These are phyloP conservation scores for Polia nebulosa DNA, from an alignment of 2,888 invertebrate species.

Conservation along the genomic window DNA sequence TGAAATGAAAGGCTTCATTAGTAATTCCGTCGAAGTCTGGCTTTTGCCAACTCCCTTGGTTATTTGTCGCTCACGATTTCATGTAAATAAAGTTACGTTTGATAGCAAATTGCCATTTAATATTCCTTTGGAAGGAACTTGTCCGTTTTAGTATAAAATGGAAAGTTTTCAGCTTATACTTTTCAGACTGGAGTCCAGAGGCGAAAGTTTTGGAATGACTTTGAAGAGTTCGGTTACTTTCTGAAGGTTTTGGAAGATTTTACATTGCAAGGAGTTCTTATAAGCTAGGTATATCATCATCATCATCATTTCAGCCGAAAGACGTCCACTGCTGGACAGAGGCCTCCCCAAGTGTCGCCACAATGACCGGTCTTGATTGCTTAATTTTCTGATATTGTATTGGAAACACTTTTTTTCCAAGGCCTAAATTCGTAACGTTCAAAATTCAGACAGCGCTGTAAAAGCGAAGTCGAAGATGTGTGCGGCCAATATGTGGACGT, in stretches of 20 bases:
- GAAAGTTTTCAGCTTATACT: conserved; percentile 29
- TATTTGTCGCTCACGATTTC: conserved; percentile 41
- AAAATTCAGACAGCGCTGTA: conserved; percentile 42
- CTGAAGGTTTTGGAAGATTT: background rate
- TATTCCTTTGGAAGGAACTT: conserved; percentile 40
- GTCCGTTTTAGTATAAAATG: conserved; percentile 14
- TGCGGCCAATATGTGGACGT: conserved; percentile 55
- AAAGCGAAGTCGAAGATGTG: conserved; percentile 39
- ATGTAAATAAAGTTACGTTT: conserved; percentile 35
- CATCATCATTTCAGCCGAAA: too few species aligned
- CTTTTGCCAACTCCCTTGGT: conserved; percentile 40
- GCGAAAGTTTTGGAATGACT: conserved; percentile 17
- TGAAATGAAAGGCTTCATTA: conserved; percentile 50
- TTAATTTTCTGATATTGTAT: background rate
- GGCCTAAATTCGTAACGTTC: conserved; percentile 3
- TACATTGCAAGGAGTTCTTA: background rate
- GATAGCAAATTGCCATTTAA: conserved; percentile 48
- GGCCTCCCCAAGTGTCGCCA: too few species aligned
- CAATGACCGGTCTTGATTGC: too few species aligned
- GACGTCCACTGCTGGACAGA: too few species aligned
- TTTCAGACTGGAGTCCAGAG: conserved; percentile 8
- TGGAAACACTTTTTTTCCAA: conserved; percentile 11
- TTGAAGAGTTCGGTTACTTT: conserved; percentile 17
- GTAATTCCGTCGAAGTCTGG: conserved; percentile 42
- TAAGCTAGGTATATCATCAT: too few species aligned